Conservation (phyloP, 2,113 vertebrate genomes). For the Neogale vison region DNA sequence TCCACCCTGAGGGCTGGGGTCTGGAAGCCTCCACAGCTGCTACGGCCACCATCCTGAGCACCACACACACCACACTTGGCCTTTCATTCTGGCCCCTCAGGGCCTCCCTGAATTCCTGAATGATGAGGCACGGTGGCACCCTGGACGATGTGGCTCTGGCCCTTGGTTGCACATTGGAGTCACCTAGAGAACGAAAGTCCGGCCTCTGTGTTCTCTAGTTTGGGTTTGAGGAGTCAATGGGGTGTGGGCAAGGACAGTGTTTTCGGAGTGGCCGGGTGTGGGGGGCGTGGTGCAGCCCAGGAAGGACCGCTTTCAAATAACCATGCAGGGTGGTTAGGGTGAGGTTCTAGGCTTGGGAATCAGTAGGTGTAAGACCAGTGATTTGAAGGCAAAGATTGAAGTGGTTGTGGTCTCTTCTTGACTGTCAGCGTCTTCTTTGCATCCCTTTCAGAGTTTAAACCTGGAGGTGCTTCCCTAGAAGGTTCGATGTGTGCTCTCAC, state of each 20-base stretch:
- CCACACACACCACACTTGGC: background rate
- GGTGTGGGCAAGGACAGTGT: background rate
- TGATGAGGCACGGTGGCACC: background rate
- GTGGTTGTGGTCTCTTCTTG: background rate
- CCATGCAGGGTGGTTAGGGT: background rate
- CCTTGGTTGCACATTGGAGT: background rate
- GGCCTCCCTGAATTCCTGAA: background rate
- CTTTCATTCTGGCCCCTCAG: background rate
- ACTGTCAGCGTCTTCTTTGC: background rate
- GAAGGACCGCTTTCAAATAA: background rate
- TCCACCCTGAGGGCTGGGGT: background rate
- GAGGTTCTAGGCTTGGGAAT: background rate
- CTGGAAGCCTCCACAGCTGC: background rate
- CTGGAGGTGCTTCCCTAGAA: background rate
- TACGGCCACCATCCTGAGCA: rapidly evolving
- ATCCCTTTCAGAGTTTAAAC: background rate
- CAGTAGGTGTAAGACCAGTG: background rate
- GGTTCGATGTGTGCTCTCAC: background rate
- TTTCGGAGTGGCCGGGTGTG: rapidly evolving
- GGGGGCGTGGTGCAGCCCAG: background rate
- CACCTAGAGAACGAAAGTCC: background rate
- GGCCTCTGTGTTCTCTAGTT: background rate
- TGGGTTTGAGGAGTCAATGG: background rate
- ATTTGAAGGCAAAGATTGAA: background rate
- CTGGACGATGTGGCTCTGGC: background rate